Percentiles rank a stretch among this genome's conserved stretches.
phyloP scores from a whole-genome alignment of 2,888 invertebrate genomes.

The Cyaniris semiargus region DNA sequence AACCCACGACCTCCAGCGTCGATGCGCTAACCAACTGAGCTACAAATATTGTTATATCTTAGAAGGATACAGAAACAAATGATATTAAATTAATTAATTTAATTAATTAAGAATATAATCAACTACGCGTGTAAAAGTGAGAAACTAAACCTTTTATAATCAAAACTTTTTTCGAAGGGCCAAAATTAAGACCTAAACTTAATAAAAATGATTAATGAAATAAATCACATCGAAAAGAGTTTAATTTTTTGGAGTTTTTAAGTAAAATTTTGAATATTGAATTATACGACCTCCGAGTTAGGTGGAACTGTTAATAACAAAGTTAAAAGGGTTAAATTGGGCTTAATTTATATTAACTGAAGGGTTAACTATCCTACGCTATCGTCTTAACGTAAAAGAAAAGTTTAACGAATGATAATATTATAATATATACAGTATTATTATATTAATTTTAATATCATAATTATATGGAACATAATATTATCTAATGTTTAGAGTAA shows the following conservation, averaged over 20 bases:
- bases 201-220: slow-evolving; percentile 20
- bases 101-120: background rate
- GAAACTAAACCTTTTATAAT: background rate
- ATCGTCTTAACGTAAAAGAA: background rate
- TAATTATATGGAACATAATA: too few relatives aligned
- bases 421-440: background rate
- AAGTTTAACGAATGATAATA: background rate
- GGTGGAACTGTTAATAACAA: slow-evolving; percentile 10
- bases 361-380: background rate
- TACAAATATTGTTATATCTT: too few relatives aligned
- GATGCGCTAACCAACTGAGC: too few relatives aligned
- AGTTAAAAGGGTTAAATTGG: slow-evolving; percentile 29
- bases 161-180: background rate
- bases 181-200: background rate
- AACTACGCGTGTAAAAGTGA: background rate
- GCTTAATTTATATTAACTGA: slow-evolving; percentile 25
- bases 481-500: too few relatives aligned
- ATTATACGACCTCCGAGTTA: slow-evolving; percentile 6
- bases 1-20: too few relatives aligned
- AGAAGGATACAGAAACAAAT: too few relatives aligned
- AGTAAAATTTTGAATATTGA: slow-evolving; percentile 13
- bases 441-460: too few relatives aligned
- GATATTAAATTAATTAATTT: too few relatives aligned
- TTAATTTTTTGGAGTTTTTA: slow-evolving; percentile 11
- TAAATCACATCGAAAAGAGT: background rate